These are phyloP conservation scores for Lucilia sericata DNA, from an alignment of 1,140 invertebrate genomes.

Conservation along the genomic window DNA sequence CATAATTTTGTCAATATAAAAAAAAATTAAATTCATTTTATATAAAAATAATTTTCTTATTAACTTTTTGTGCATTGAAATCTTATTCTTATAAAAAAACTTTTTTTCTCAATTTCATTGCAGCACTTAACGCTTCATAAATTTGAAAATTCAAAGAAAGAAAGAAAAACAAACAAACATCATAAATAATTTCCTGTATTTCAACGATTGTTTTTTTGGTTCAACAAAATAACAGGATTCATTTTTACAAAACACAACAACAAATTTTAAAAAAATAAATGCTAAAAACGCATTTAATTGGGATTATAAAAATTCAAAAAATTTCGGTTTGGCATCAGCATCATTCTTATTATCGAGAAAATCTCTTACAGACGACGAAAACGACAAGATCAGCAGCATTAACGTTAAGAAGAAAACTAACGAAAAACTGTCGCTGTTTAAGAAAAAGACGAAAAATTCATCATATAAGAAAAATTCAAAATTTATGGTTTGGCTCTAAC, in stretches of 20 bases:
- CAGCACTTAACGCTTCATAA: not conserved
- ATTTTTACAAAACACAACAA: slow-evolving; percentile 2
- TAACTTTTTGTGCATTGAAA: slow-evolving; percentile 22
- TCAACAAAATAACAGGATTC: not conserved
- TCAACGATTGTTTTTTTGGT: not conserved
- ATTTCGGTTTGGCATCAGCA: slow-evolving; percentile 65
- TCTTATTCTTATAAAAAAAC: slow-evolving; percentile 8
- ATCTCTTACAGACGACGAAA: slow-evolving; percentile 25
- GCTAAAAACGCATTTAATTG: slow-evolving; percentile 56
- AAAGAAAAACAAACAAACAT: not conserved
- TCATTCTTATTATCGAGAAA: slow-evolving; percentile 19
- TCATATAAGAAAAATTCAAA: slow-evolving; percentile 37
- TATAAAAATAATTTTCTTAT: not conserved
- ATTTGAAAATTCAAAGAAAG: not conserved
- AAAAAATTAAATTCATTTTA: not conserved
- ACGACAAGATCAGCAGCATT: not conserved
- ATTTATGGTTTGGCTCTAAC: slow-evolving; percentile 44
- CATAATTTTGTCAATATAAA: slow-evolving; percentile 12
- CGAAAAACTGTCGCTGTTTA: slow-evolving; percentile 45
- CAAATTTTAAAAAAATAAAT: slow-evolving; percentile 50
- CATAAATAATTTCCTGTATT: not conserved
- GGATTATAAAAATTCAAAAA: slow-evolving; percentile 61
- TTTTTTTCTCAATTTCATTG: slow-evolving; percentile 28
- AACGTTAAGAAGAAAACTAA: slow-evolving; percentile 33
- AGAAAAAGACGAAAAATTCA: slow-evolving; percentile 27